These are phyloP conservation scores for Lycodopsis pacificus DNA, from an alignment of 2,797 vertebrate genomes.

Conservation along the genomic window DNA sequence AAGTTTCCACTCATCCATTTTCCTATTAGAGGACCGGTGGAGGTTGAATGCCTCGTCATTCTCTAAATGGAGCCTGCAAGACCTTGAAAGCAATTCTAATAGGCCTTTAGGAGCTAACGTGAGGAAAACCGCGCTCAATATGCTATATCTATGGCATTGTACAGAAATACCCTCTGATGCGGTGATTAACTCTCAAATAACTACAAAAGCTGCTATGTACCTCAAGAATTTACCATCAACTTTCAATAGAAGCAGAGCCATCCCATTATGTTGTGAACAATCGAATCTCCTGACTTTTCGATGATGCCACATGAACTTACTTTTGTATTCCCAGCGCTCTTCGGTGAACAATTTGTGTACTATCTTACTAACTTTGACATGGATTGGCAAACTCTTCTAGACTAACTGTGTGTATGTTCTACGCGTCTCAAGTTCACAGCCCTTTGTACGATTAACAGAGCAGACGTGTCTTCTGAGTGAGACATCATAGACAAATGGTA, in stretches of 20 bases:
- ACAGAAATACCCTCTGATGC: conserved; percentile 35
- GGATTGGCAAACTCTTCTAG: neutral
- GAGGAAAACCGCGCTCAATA: conserved; percentile 53
- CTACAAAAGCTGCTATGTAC: conserved; percentile 6
- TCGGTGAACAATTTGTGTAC: neutral
- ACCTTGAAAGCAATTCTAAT: conserved; percentile 65
- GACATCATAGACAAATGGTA: conserved; percentile 39
- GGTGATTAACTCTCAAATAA: conserved; percentile 1
- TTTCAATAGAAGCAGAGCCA: neutral
- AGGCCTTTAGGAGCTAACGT: conserved; percentile 46
- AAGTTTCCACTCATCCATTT: conserved; percentile 61
- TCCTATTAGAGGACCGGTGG: conserved; percentile 59
- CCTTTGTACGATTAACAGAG: conserved; percentile 13
- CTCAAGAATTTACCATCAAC: conserved; percentile 4
- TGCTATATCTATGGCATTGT: conserved; percentile 38
- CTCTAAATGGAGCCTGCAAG: conserved; percentile 67
- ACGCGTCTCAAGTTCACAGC: conserved; percentile 21
- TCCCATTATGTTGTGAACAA: conserved; percentile 1
- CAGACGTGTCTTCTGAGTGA: conserved; percentile 12
- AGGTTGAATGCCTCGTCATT: conserved; percentile 61
- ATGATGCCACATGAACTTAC: neutral
- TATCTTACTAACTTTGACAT: neutral
- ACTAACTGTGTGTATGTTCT: conserved; percentile 15
- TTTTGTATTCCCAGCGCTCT: neutral
- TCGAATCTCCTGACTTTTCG: neutral